phyloP scores from a whole-genome alignment of 92 coral and sea anemone genomes.

The Phenganax subtilis region DNA sequence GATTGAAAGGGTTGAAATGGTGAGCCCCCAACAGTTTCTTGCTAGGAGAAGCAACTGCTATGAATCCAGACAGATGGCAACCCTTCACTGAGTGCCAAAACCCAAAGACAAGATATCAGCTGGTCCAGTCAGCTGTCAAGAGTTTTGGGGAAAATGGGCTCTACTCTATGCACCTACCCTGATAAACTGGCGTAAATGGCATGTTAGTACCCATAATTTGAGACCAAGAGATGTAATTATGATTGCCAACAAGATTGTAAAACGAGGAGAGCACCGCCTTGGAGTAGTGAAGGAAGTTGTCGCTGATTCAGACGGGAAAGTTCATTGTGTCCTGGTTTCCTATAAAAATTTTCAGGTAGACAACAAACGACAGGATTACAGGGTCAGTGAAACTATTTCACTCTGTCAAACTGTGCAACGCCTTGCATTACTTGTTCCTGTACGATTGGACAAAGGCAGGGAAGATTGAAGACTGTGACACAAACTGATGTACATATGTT shows the following conservation, averaged over 20 bases:
- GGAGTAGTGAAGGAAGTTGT: slow-evolving; percentile 39
- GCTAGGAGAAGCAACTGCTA: slow-evolving; percentile 49
- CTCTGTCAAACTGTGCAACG: slow-evolving; percentile 45
- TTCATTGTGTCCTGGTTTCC: background rate
- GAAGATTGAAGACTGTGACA: background rate
- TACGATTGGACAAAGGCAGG: background rate
- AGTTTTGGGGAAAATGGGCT: slow-evolving; percentile 52
- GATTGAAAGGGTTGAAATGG: slow-evolving; percentile 19
- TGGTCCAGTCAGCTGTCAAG: slow-evolving; percentile 46
- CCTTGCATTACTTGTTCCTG: slow-evolving; percentile 50
- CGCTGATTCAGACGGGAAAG: slow-evolving; percentile 13
- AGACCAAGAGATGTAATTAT: slow-evolving; percentile 59
- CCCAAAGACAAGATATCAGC: slow-evolving; percentile 40
- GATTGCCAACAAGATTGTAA: slow-evolving; percentile 56
- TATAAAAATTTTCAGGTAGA: slow-evolving; percentile 19
- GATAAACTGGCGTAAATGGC: slow-evolving; percentile 51
- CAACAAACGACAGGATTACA: background rate
- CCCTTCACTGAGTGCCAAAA: slow-evolving; percentile 24
- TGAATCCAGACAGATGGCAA: slow-evolving; percentile 50
- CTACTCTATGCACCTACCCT: slow-evolving; percentile 58
- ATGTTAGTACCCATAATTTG: slow-evolving; percentile 44
- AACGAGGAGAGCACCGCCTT: slow-evolving; percentile 49
- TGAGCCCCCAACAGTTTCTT: slow-evolving; percentile 54
- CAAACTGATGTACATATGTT: background rate
- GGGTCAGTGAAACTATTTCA: slow-evolving; percentile 9